These are phyloP conservation scores for Cryptotermes secundus DNA, from an alignment of 1,140 invertebrate species.

Conservation along the genomic window DNA sequence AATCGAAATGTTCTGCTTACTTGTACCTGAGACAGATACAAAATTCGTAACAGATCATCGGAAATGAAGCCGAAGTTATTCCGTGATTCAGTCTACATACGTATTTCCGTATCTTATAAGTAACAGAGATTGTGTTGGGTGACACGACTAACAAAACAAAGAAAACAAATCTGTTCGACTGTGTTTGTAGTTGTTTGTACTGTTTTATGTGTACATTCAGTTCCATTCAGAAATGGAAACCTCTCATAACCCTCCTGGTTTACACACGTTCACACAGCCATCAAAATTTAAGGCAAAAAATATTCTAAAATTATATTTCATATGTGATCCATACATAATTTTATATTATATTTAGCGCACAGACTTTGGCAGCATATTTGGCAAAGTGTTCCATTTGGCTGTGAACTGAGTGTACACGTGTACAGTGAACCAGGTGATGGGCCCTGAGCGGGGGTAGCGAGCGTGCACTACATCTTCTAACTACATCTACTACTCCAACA, in stretches of 20 bases:
- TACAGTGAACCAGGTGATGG: constrained; percentile 34
- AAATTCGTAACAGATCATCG: too few species aligned
- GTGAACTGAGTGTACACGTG: constrained; percentile 35
- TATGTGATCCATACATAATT: not conserved
- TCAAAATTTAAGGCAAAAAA: not conserved
- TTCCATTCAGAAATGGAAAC: constrained; percentile 34
- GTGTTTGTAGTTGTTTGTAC: constrained; percentile 36
- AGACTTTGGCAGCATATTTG: not conserved
- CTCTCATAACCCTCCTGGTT: constrained; percentile 34
- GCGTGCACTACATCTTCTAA: not conserved
- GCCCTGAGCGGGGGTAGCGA: constrained; percentile 26
- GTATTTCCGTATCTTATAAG: too few species aligned
- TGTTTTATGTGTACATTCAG: constrained; percentile 38
- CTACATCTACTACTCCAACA: not conserved
- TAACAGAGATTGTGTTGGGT: not conserved
- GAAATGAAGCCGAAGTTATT: too few species aligned
- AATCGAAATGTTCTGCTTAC: too few species aligned
- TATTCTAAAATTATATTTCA: not conserved
- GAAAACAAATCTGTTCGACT: constrained; percentile 26
- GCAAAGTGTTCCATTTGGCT: constrained; percentile 14
- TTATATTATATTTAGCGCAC: too few species aligned
- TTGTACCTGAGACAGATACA: too few species aligned
- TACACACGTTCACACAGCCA: constrained; percentile 33
- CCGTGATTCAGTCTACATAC: too few species aligned
- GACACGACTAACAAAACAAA: constrained; percentile 17